Evolutionary conservation across 1,140 invertebrate species (phyloP).

Genomic region (Leptopilina clavipes): DNA sequence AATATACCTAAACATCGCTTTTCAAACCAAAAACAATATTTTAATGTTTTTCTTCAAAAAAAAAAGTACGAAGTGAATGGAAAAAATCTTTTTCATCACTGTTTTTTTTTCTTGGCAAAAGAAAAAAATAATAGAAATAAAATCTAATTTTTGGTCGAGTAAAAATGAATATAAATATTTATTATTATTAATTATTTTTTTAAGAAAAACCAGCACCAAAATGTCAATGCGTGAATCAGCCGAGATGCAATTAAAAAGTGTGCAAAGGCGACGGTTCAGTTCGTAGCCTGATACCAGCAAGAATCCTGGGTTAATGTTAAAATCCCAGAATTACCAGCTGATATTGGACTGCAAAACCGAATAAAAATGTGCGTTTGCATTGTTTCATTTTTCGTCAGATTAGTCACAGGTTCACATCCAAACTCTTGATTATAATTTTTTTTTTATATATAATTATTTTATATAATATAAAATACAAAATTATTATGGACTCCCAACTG

Average conservation of each 20-base stretch:
- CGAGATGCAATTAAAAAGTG: conserved; percentile 65
- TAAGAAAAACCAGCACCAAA: conserved; percentile 63
- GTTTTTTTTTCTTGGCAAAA: background rate
- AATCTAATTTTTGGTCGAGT: conserved; percentile 38
- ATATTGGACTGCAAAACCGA: conserved; percentile 87
- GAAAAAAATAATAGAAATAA: background rate
- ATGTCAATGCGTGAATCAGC: conserved; percentile 69
- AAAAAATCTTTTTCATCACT: conserved; percentile 4
- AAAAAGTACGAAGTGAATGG: conserved; percentile 35
- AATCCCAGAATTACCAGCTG: conserved; percentile 97
- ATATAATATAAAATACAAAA: conserved; percentile 46
- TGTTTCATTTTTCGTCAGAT: conserved; percentile 58
- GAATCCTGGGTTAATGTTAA: conserved; percentile 82
- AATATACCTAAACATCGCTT: background rate
- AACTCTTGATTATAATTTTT: conserved; percentile 60
- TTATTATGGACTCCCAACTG: conserved; percentile 45
- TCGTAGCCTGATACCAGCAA: conserved; percentile 85
- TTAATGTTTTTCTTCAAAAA: background rate
- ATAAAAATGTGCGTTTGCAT: conserved; percentile 64
- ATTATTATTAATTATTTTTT: conserved; percentile 36
- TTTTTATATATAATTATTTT: no score
- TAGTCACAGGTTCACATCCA: conserved; percentile 69
- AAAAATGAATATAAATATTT: conserved; percentile 15
- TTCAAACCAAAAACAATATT: conserved; percentile 19
- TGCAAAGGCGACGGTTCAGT: conserved; percentile 73